These are phyloP conservation scores for Anoplius nigerrimus DNA, from an alignment of 2,888 invertebrate species.

Conservation along the genomic window DNA sequence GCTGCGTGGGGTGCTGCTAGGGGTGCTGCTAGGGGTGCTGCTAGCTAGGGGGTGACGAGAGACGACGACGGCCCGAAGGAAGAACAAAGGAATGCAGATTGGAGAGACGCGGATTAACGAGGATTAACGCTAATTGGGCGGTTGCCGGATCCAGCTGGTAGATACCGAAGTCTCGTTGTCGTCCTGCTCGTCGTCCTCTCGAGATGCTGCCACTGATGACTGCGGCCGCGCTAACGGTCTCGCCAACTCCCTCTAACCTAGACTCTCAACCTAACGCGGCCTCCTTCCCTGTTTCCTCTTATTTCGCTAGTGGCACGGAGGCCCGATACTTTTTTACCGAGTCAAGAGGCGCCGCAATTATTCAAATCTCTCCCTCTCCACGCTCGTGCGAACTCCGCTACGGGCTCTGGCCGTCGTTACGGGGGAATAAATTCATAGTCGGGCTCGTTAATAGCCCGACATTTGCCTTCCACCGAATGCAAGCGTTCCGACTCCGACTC, in stretches of 20 bases:
- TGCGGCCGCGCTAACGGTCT: not conserved
- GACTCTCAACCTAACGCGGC: too few relatives aligned
- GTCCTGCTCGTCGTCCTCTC: conserved; percentile 1
- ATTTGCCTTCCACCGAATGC: not conserved
- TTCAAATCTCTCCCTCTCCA: conserved; percentile 58
- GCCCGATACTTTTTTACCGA: conserved; percentile 60
- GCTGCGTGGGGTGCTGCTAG: conserved; percentile 9
- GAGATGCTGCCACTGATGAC: not conserved
- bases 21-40: not conserved
- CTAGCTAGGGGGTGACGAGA: too few relatives aligned
- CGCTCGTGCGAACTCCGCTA: conserved; percentile 30
- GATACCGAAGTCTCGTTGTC: not conserved
- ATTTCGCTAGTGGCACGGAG: conserved; percentile 15
- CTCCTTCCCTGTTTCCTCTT: conserved; percentile 10
- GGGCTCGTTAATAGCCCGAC: conserved; percentile 38
- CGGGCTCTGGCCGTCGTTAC: conserved; percentile 45
- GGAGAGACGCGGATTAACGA: conserved; percentile 65
- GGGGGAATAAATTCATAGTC: conserved; percentile 42
- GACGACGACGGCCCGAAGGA: conserved; percentile 32
- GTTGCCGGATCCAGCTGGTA: conserved; percentile 31
- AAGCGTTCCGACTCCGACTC: too few relatives aligned
- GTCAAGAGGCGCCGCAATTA: conserved; percentile 67
- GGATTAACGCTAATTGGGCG: conserved; percentile 71
- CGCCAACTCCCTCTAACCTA: too few relatives aligned
- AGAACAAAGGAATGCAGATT: conserved; percentile 69